A percentile compares a stretch with the other conserved stretches of the same genome.
Evolutionary conservation across 2,888 invertebrate genomes (phyloP).

Genomic region (Phrixothrix hirtus): DNA sequence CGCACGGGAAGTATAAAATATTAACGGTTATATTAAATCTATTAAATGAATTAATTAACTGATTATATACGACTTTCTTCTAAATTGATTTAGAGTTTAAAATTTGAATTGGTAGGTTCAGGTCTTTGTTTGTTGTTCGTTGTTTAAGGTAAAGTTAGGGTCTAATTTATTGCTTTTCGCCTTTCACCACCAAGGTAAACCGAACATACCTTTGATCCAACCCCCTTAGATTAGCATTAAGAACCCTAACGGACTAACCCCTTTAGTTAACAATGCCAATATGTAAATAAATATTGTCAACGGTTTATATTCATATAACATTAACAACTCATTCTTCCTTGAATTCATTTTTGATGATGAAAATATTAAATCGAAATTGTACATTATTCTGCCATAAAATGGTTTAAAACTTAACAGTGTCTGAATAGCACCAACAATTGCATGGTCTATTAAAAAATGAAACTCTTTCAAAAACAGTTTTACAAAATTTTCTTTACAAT

Average conservation of each 20-base stretch:
- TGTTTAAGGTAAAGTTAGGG: conserved; percentile 17
- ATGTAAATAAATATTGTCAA: conserved; percentile 26
- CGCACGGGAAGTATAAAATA: no score
- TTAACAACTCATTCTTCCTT: no score
- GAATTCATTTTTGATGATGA: no score
- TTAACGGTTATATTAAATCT: no score
- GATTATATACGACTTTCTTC: neutral
- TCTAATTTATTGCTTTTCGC: conserved; percentile 35
- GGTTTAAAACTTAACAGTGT: no score
- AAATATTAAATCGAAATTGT: no score
- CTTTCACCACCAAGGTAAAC: conserved; percentile 39
- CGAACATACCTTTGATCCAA: conserved; percentile 37
- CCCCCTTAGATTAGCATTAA: conserved; percentile 34
- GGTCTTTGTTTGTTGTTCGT: conserved; percentile 7
- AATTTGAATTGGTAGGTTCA: neutral
- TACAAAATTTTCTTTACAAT: conserved; percentile 16
- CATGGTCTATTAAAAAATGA: no score
- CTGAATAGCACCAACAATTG: no score
- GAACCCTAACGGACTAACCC: conserved; percentile 25
- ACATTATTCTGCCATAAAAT: no score
- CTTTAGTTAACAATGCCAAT: conserved; percentile 17
- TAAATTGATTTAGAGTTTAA: neutral
- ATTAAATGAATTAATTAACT: neutral
- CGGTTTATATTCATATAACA: conserved; percentile 10
- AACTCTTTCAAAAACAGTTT: conserved; percentile 12